Evolutionary conservation across 2,888 invertebrate genomes (phyloP), one percentile per base, ranked within the genome.

Genomic region (Drosophila tripunctata): DNA sequence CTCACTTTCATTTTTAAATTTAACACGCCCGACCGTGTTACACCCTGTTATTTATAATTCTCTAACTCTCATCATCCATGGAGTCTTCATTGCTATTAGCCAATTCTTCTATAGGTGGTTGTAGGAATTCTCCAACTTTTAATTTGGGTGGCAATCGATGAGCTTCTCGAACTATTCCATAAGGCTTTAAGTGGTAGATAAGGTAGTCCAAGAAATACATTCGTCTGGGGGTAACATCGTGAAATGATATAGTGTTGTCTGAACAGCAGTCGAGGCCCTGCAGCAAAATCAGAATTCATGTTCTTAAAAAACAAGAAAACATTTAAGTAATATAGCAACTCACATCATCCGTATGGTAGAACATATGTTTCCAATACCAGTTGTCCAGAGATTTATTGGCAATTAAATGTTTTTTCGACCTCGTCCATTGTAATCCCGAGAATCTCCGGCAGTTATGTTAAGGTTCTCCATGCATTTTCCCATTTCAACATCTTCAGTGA

Each of bases 291-390:
- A 33, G 0, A 12, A 1, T 22, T 27, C 6, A 27, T 10, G 1
- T 10, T 8, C 0, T 14, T 33, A 8, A 30, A 7, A n/a, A 8
- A 30, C 3, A n/a, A 2, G 4, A 35, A 35, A 35, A 3, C 24
- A 30, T 1, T 15, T 10, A 22, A 2, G 8, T 3, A 10, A 0
- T 3, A 2, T 8, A 7, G 0, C 4, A 31, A 57, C 74, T 61
- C 19, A 89, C 88, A 54, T 97, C 96, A 90, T 96, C 95, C 21
- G 95, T 94, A 15, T 96, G 95, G 89, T 98, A 98, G 92, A 94
- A 99, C 65, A 96, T 96, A 90, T 98, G 98, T 78, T 95, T 94
- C 96, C 97, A 98, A 90, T 98, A 98, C 99, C 99, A 99, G 89
- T 95, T 96, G 30, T 92, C 93, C 79, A 94, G 94, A 65, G 94